Conservation (phyloP, 2,888 invertebrate species). For the Ichneumoninae sp. region DNA sequence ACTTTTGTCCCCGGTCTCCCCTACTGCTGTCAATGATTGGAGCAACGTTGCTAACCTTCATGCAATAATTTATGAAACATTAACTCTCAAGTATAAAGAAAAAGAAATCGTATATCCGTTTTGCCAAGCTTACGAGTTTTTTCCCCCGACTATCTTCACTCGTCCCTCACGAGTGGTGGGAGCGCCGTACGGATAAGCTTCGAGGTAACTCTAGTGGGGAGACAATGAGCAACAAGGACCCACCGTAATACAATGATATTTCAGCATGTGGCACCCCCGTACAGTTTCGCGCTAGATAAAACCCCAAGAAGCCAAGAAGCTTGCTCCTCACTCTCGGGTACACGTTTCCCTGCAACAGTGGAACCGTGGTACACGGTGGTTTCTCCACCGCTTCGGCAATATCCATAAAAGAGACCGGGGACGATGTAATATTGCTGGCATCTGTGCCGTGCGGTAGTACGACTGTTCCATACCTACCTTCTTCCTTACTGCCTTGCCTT, state of each 20-base stretch:
- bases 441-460: slow-evolving; percentile 75
- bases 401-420: slow-evolving; percentile 82
- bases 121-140: background rate
- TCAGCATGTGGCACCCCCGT: slow-evolving; percentile 61
- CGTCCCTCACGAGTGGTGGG: background rate
- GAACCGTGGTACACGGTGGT: slow-evolving; percentile 60
- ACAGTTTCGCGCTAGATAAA: slow-evolving; percentile 49
- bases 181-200: slow-evolving; percentile 27
- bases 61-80: background rate
- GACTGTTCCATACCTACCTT: slow-evolving; percentile 48
- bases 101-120: background rate
- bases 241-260: slow-evolving; percentile 65
- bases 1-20: too few species aligned
- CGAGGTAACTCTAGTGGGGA: slow-evolving; percentile 39
- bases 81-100: background rate
- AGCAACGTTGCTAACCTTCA: too few species aligned
- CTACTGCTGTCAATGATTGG: too few species aligned
- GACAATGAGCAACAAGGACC: slow-evolving; percentile 52
- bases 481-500: slow-evolving; percentile 43
- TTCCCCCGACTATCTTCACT: slow-evolving; percentile 1
- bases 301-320: slow-evolving; percentile 19
- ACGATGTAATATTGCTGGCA: slow-evolving; percentile 82
- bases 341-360: slow-evolving; percentile 53
- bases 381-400: slow-evolving; percentile 76
- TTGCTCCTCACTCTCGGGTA: slow-evolving; percentile 24